These are phyloP conservation scores for Caenorhabditis japonica DNA, from an alignment of 2,888 invertebrate species.

Conservation along the genomic window DNA sequence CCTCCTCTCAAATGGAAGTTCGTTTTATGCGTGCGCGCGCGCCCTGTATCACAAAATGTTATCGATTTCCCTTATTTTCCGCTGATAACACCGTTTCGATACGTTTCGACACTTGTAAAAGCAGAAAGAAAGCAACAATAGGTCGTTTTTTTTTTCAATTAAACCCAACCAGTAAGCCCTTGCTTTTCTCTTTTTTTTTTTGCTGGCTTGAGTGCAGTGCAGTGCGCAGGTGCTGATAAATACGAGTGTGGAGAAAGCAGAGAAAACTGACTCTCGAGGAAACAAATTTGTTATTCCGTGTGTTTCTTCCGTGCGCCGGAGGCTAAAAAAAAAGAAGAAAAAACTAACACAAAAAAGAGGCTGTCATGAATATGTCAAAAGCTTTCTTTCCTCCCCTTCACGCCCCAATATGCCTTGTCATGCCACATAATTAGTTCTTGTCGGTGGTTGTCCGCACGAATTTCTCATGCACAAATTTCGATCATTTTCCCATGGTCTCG, in stretches of 20 bases:
- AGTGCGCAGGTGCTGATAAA: slow-evolving; percentile 52
- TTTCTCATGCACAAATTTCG: slow-evolving; percentile 1
- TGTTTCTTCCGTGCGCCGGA: not conserved
- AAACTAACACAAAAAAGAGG: too few relatives aligned
- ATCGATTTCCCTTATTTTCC: slow-evolving; percentile 33
- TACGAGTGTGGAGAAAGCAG: slow-evolving; percentile 28
- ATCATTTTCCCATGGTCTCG: slow-evolving; percentile 11
- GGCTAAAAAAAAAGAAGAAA: slow-evolving; percentile 31
- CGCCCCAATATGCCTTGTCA: slow-evolving; percentile 3
- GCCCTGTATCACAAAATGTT: slow-evolving; percentile 35
- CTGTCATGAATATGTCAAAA: slow-evolving; percentile 50
- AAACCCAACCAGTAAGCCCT: slow-evolving; percentile 49
- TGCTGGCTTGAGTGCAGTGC: too few relatives aligned
- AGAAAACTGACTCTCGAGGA: slow-evolving; percentile 8
- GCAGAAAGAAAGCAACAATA: slow-evolving; percentile 22
- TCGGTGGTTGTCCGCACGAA: slow-evolving; percentile 15
- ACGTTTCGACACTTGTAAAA: slow-evolving; percentile 12
- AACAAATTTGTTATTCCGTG: slow-evolving; percentile 42
- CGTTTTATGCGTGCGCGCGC: slow-evolving; percentile 10
- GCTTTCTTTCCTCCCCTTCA: slow-evolving; percentile 19
- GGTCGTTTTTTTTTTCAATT: slow-evolving; percentile 46
- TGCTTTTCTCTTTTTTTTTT: slow-evolving; percentile 10
- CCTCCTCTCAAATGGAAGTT: slow-evolving; percentile 13
- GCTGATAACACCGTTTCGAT: slow-evolving; percentile 41
- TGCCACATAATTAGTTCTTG: slow-evolving; percentile 35